Evolutionary conservation across 2,797 vertebrate genomes (phyloP).

Genomic region (Cryptoprocta ferox): DNA sequence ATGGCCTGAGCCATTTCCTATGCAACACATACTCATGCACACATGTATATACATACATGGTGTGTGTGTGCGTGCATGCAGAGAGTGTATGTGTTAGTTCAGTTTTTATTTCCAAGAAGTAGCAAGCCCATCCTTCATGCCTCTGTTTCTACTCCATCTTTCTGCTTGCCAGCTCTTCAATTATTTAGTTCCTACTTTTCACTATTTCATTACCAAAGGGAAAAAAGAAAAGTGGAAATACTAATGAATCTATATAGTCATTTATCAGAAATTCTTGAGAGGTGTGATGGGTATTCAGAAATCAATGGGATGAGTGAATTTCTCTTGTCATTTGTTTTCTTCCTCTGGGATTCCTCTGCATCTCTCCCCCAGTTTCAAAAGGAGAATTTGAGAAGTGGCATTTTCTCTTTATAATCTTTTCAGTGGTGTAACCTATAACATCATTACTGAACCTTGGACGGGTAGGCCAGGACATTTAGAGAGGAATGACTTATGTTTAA

Average conservation of each 20-base stretch:
- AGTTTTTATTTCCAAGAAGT: constrained; percentile 8
- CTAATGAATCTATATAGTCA: neutral
- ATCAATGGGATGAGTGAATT: constrained; percentile 3
- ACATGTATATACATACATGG: fast-evolving
- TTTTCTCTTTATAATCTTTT: constrained; percentile 11
- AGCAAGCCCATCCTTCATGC: neutral
- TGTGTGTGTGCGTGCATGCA: fast-evolving
- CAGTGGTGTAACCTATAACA: neutral
- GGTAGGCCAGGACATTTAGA: neutral
- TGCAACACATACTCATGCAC: neutral
- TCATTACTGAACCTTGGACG: neutral
- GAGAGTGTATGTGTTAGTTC: neutral
- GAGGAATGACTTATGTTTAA: neutral
- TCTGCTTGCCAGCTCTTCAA: neutral
- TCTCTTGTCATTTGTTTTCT: constrained; percentile 9
- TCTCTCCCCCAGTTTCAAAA: neutral
- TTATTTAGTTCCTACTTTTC: constrained; percentile 37
- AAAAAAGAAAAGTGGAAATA: neutral
- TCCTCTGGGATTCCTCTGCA: neutral
- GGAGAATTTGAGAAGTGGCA: neutral
- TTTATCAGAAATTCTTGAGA: constrained; percentile 47
- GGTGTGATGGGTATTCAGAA: neutral
- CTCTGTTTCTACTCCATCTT: neutral
- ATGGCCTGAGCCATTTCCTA: neutral
- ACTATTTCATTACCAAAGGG: neutral